Conservation (phyloP, 2,797 vertebrate species). For the Enteromius mattozi region DNA sequence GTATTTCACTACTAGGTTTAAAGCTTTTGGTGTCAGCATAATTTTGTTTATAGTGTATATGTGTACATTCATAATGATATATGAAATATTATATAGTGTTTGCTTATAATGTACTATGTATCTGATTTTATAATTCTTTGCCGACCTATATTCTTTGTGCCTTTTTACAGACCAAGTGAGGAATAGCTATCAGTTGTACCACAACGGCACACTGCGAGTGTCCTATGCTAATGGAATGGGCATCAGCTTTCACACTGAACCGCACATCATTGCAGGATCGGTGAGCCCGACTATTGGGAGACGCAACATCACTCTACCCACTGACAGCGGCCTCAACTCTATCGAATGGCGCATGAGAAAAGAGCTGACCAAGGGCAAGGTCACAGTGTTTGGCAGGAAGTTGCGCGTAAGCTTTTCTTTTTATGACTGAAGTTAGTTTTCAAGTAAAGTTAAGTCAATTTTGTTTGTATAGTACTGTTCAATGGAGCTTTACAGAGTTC, state of each 20-base stretch:
- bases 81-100: neutral
- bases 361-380: conserved; percentile 89
- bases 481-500: neutral
- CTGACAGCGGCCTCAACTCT: conserved; percentile 89
- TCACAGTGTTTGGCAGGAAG: conserved; percentile 89
- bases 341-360: conserved; percentile 90
- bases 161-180: conserved; percentile 86
- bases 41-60: neutral
- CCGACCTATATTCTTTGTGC: neutral
- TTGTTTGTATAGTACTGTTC: neutral
- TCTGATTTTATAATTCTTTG: conserved; percentile 28
- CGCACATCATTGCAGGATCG: conserved; percentile 87
- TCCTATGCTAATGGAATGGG: conserved; percentile 91
- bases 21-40: neutral
- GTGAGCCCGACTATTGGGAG: conserved; percentile 88
- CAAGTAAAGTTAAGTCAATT: neutral
- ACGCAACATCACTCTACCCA: conserved; percentile 89
- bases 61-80: neutral
- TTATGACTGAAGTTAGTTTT: neutral
- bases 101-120: neutral
- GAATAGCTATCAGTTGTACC: conserved; percentile 90
- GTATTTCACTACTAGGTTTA: neutral
- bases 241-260: conserved; percentile 90
- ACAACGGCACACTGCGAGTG: conserved; percentile 87
- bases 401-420: conserved; percentile 80